A percentile compares a stretch with the other conserved stretches of the same genome.
Conservation (phyloP, 2,113 vertebrate genomes). For the Poicephalus meyeri region DNA sequence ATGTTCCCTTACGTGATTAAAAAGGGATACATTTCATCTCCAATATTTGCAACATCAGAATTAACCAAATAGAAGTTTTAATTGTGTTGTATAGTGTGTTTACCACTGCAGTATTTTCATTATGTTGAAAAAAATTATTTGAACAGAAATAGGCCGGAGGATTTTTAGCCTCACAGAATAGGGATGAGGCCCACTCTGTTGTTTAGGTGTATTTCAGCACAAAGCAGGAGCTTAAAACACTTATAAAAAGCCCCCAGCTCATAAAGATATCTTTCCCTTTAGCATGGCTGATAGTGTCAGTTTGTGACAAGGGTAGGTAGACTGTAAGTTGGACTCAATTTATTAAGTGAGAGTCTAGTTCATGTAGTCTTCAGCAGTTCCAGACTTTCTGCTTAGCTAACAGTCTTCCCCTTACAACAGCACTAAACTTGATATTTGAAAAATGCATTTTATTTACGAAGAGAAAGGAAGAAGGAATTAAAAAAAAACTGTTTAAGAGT, state of each 20-base stretch:
- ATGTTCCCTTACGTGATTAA: neutral
- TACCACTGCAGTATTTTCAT: neutral
- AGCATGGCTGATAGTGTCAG: neutral
- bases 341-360: neutral
- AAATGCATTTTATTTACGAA: neutral
- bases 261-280: neutral
- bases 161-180: neutral
- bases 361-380: neutral
- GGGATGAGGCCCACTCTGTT: neutral
- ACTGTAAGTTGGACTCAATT: neutral
- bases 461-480: neutral
- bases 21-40: neutral
- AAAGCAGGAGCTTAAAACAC: neutral
- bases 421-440: neutral
- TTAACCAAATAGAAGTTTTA: neutral
- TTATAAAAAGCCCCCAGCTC: neutral
- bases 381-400: neutral
- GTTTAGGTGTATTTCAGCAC: neutral
- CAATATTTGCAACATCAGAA: neutral
- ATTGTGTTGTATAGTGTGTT: neutral
- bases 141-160: neutral
- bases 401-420: neutral
- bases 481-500: neutral
- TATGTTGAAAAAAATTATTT: accelerated
- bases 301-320: neutral